A percentile compares a stretch with the other conserved stretches of the same genome.
Evolutionary conservation across 2,888 invertebrate genomes (phyloP).

Genomic region (Nomada goodeniana): DNA sequence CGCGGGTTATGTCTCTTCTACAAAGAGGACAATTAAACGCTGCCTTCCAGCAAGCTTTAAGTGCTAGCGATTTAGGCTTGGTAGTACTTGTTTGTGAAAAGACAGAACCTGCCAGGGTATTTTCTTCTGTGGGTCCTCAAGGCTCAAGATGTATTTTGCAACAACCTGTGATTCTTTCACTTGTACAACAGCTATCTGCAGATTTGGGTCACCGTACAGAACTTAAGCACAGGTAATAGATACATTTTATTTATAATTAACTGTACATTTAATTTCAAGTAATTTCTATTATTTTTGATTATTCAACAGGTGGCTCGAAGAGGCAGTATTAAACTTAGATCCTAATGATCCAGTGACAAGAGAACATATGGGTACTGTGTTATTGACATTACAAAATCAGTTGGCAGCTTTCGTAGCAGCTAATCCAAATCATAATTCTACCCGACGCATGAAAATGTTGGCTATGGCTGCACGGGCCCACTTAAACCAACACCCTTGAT

Average conservation of each 20-base stretch:
- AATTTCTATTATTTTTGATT: conserved; percentile 11
- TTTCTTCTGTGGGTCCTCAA: conserved; percentile 84
- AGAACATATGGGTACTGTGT: conserved; percentile 92
- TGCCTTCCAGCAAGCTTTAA: conserved; percentile 96
- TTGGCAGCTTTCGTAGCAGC: conserved; percentile 88
- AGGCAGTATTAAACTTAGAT: conserved; percentile 94
- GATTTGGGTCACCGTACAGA: conserved; percentile 94
- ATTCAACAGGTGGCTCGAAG: conserved; percentile 91
- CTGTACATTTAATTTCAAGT: not conserved
- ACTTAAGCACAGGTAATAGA: conserved; percentile 89
- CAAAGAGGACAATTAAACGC: conserved; percentile 91
- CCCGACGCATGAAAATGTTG: conserved; percentile 89
- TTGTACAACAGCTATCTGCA: conserved; percentile 97
- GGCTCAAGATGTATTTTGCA: conserved; percentile 90
- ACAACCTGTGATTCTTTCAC: conserved; percentile 95
- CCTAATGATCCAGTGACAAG: conserved; percentile 90
- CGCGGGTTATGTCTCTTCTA: conserved; percentile 79
- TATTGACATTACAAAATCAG: conserved; percentile 91
- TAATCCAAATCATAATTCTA: conserved; percentile 88
- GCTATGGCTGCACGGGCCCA: conserved; percentile 89
- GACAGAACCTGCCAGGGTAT: conserved; percentile 92
- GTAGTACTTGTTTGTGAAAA: conserved; percentile 95
- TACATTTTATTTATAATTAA: not conserved
- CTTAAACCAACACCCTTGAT: conserved; percentile 79
- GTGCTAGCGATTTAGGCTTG: conserved; percentile 93